phyloP scores from a whole-genome alignment of 2,113 vertebrate species.

The rabbit (Oryctolagus cuniculus) region DNA sequence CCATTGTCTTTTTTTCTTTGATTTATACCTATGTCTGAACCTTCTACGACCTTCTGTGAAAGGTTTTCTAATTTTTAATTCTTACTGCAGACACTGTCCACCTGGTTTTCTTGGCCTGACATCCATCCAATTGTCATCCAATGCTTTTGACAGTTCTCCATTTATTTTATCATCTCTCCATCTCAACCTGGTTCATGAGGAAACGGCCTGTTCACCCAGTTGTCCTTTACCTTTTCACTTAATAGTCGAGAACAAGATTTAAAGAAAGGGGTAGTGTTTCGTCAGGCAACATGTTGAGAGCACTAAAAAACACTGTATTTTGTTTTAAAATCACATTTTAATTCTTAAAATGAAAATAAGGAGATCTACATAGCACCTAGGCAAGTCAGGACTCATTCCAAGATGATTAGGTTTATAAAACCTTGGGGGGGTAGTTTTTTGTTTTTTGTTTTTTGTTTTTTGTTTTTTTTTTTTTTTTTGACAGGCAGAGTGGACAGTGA shows the following conservation, averaged over 20 bases:
- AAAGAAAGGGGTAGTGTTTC: not conserved
- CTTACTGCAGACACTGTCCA: not conserved
- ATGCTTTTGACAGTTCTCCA: not conserved
- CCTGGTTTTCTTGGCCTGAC: slow-evolving; percentile 3
- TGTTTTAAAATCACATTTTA: slow-evolving; percentile 45
- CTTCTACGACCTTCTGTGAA: slow-evolving; percentile 33
- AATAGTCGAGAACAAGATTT: slow-evolving; percentile 1
- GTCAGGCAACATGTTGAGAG: not conserved
- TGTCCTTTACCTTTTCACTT: not conserved
- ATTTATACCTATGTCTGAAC: slow-evolving; percentile 52
- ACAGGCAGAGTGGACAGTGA: too few species aligned
- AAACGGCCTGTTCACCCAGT: not conserved
- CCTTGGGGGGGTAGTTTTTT: too few species aligned
- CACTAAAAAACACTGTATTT: not conserved
- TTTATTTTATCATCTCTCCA: not conserved
- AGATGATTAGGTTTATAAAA: not conserved
- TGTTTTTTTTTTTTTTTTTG: too few species aligned
- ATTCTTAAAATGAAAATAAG: slow-evolving; percentile 41
- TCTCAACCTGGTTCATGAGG: not conserved
- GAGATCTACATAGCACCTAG: not conserved
- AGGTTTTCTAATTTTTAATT: slow-evolving; percentile 66
- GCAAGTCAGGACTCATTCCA: not conserved
- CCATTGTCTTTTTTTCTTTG: not conserved
- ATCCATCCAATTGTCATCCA: not conserved
- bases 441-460: too few species aligned